Conservation (phyloP, 1,140 invertebrate species). For the Megathymus violae region DNA sequence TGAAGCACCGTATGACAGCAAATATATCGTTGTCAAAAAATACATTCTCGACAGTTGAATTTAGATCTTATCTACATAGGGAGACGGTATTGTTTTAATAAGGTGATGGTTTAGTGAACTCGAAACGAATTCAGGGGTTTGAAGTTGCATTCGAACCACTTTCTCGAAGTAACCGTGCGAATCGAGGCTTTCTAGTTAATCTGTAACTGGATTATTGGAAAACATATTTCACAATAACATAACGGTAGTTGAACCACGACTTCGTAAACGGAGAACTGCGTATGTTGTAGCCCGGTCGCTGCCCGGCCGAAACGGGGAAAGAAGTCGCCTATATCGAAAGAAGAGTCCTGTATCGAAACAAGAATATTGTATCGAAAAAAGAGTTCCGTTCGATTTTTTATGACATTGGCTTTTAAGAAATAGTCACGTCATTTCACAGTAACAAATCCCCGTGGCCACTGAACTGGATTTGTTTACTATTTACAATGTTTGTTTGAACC, state of each 20-base stretch:
- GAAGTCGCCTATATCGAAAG: no score
- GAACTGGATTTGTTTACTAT: no score
- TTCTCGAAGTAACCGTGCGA: conserved; percentile 52
- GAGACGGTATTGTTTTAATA: not conserved
- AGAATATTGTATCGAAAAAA: no score
- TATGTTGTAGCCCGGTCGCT: no score
- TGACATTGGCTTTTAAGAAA: no score
- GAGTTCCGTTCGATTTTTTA: no score
- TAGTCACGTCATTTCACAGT: no score
- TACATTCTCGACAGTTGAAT: not conserved
- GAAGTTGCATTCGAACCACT: conserved; percentile 44
- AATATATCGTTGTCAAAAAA: conserved; percentile 29
- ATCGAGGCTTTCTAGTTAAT: conserved; percentile 58
- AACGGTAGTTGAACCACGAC: conserved; percentile 70
- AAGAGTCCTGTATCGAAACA: no score
- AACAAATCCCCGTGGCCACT: no score
- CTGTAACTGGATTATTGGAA: conserved; percentile 73
- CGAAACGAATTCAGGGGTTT: conserved; percentile 39
- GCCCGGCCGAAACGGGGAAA: no score
- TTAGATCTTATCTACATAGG: not conserved
- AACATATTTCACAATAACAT: conserved; percentile 77
- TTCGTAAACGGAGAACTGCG: conserved; percentile 43
- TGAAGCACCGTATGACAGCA: conserved; percentile 21
- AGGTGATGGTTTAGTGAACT: conserved; percentile 1
- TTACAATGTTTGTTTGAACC: no score